Percentiles rank a stretch among this genome's conserved stretches.
phyloP scores from a whole-genome alignment of 2,888 invertebrate species.

The Napeogenes sylphis region DNA sequence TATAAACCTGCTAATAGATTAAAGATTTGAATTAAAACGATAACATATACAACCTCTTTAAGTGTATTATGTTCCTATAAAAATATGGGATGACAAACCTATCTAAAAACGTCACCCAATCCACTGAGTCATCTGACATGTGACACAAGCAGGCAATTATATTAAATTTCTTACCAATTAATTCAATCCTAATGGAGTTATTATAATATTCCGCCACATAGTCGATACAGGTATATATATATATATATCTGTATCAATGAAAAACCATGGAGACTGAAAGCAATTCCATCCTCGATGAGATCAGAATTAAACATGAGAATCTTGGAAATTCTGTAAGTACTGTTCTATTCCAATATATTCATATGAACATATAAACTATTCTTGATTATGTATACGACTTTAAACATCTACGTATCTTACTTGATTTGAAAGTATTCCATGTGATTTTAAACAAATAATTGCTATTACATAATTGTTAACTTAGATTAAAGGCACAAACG shows the following conservation, averaged over 20 bases:
- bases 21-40: too few relatives aligned
- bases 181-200: constrained; percentile 13
- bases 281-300: constrained; percentile 48
- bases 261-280: constrained; percentile 57
- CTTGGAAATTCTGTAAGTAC: constrained; percentile 13
- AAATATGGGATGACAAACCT: too few relatives aligned
- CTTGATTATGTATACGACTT: too few relatives aligned
- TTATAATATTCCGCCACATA: not conserved
- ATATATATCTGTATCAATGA: not conserved
- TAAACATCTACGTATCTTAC: too few relatives aligned
- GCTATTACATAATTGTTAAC: too few relatives aligned
- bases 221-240: not conserved
- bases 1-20: too few relatives aligned
- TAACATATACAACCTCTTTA: too few relatives aligned
- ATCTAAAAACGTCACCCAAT: not conserved
- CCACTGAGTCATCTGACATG: not conserved
- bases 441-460: too few relatives aligned
- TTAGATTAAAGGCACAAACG: constrained; percentile 35
- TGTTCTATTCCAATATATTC: not conserved
- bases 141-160: not conserved
- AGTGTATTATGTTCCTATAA: too few relatives aligned
- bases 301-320: constrained; percentile 53
- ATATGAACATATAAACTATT: too few relatives aligned
- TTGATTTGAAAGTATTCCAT: too few relatives aligned
- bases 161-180: not conserved